Conservation (phyloP, 1,140 invertebrate genomes). For the Antheraea mylitta region DNA sequence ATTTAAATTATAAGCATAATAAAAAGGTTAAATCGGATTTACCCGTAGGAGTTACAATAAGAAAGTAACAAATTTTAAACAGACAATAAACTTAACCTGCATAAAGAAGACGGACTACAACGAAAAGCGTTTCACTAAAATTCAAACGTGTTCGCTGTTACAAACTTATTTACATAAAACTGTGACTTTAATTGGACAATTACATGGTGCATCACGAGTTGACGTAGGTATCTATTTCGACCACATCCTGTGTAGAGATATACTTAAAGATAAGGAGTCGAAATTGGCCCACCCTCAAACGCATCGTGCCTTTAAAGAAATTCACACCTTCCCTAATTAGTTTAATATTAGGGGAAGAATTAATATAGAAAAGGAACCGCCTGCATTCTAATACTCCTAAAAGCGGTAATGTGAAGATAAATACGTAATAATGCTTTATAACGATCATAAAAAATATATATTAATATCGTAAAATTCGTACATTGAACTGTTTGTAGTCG, state of each 20-base stretch:
- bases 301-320: constrained; percentile 56
- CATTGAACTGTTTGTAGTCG: neutral
- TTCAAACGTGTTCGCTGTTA: constrained; percentile 20
- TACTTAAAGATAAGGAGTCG: constrained; percentile 42
- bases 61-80: no score
- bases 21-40: neutral
- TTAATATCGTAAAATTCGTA: constrained; percentile 15
- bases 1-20: no score
- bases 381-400: constrained; percentile 33
- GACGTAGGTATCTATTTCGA: constrained; percentile 47
- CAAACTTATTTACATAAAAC: constrained; percentile 66
- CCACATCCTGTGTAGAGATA: constrained; percentile 61
- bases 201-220: constrained; percentile 49
- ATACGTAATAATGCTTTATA: constrained; percentile 55
- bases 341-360: constrained; percentile 59
- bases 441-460: constrained; percentile 14
- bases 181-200: constrained; percentile 69
- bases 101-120: neutral
- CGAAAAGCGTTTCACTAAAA: constrained; percentile 18
- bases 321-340: constrained; percentile 74
- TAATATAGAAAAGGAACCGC: constrained; percentile 50
- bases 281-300: constrained; percentile 58
- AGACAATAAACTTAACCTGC: neutral
- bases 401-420: constrained; percentile 49
- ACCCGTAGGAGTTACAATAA: neutral